phyloP scores from a whole-genome alignment of 2,888 invertebrate species.

The Tachystola acroxantha region DNA sequence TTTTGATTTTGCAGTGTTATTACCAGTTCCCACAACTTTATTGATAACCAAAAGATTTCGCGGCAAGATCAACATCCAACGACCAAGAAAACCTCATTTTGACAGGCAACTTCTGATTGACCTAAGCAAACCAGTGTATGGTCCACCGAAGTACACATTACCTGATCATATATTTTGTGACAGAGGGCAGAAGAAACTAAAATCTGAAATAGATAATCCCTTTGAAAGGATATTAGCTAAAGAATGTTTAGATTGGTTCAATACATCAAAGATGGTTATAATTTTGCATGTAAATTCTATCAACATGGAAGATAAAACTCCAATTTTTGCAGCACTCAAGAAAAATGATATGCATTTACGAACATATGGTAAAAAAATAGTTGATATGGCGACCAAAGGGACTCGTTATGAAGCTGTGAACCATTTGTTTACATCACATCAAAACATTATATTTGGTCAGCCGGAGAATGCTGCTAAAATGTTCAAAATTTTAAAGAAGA shows the following conservation, averaged over 20 bases:
- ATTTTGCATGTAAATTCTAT: conserved; percentile 87
- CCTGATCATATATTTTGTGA: conserved; percentile 75
- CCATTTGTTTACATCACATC: conserved; percentile 80
- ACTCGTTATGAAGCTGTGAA: conserved; percentile 83
- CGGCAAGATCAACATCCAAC: conserved; percentile 88
- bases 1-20: conserved; percentile 50
- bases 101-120: conserved; percentile 81
- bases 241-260: conserved; percentile 84
- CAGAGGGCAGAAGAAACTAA: conserved; percentile 32
- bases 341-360: conserved; percentile 84
- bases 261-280: conserved; percentile 83
- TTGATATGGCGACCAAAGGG: conserved; percentile 80
- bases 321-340: conserved; percentile 79
- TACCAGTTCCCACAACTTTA: conserved; percentile 57
- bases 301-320: conserved; percentile 80
- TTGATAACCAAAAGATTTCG: conserved; percentile 81
- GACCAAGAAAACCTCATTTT: conserved; percentile 84
- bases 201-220: conserved; percentile 78
- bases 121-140: conserved; percentile 81
- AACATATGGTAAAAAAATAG: conserved; percentile 81
- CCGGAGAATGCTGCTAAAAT: conserved; percentile 80
- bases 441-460: conserved; percentile 83
- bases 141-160: conserved; percentile 56
- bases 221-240: conserved; percentile 85
- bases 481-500: conserved; percentile 82